phyloP scores from a whole-genome alignment of 2,888 invertebrate genomes.

The Rhagonycha lutea region DNA sequence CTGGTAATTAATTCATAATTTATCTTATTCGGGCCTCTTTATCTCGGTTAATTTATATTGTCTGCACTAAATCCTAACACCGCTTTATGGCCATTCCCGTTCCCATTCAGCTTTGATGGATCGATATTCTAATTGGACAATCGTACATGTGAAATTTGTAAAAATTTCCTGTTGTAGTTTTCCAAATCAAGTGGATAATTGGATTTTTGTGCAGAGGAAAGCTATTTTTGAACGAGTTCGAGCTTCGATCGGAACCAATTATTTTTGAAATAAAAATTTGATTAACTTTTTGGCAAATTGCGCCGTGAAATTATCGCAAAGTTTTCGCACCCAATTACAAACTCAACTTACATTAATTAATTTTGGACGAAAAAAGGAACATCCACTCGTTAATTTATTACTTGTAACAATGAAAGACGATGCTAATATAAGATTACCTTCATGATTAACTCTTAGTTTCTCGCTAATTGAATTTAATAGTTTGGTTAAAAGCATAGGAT shows the following conservation, averaged over 20 bases:
- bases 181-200: background rate
- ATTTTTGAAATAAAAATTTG: background rate
- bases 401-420: background rate
- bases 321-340: background rate
- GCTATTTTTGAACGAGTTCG: background rate
- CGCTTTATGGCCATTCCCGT: background rate
- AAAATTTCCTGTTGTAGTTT: background rate
- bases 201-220: background rate
- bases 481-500: background rate
- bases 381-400: background rate
- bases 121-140: background rate
- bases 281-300: background rate
- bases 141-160: background rate
- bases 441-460: background rate
- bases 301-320: background rate
- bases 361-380: background rate
- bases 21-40: background rate
- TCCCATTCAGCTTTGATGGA: background rate
- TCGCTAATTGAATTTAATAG: conserved; percentile 1
- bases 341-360: background rate
- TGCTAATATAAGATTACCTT: background rate
- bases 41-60: background rate
- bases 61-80: background rate
- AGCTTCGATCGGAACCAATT: background rate
- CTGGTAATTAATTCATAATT: background rate